phyloP scores from a whole-genome alignment of 2,888 invertebrate genomes.

The Megaustenia siamemsis region DNA sequence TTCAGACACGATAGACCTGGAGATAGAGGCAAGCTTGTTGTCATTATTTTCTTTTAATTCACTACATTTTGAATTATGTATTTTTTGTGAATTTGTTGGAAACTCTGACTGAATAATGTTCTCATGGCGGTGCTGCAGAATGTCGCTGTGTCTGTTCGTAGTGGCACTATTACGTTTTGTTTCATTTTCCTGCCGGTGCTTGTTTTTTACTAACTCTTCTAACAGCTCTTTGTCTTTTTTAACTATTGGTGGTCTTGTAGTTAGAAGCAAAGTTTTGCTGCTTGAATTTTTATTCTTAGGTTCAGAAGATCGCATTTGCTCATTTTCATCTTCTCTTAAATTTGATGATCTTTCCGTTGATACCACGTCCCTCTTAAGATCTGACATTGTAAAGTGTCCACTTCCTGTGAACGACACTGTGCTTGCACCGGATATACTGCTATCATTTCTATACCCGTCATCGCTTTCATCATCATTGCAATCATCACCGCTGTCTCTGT shows the following conservation, averaged over 20 bases:
- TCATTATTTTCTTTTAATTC: neutral
- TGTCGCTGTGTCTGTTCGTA: neutral
- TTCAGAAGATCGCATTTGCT: neutral
- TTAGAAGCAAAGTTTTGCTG: neutral
- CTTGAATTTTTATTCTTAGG: neutral
- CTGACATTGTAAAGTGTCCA: too few species aligned
- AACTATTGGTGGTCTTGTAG: neutral
- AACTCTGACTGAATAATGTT: neutral
- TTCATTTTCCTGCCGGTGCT: neutral
- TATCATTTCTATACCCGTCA: slow-evolving; percentile 13
- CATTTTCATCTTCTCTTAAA: neutral
- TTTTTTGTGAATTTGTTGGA: neutral
- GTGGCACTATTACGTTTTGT: neutral
- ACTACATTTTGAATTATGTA: neutral
- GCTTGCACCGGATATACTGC: neutral
- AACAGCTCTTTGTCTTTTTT: neutral
- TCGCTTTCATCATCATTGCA: slow-evolving; percentile 19
- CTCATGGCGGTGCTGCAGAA: neutral
- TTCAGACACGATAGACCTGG: neutral
- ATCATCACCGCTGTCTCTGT: slow-evolving; percentile 1
- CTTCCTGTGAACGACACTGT: neutral
- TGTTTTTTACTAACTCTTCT: neutral
- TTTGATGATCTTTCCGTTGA: neutral
- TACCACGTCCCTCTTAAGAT: neutral
- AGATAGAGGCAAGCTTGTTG: neutral